Evolutionary conservation across 64 coral and sea anemone genomes (phyloP), one percentile per base, ranked within the genome.

Genomic region (Porites australiensis): DNA sequence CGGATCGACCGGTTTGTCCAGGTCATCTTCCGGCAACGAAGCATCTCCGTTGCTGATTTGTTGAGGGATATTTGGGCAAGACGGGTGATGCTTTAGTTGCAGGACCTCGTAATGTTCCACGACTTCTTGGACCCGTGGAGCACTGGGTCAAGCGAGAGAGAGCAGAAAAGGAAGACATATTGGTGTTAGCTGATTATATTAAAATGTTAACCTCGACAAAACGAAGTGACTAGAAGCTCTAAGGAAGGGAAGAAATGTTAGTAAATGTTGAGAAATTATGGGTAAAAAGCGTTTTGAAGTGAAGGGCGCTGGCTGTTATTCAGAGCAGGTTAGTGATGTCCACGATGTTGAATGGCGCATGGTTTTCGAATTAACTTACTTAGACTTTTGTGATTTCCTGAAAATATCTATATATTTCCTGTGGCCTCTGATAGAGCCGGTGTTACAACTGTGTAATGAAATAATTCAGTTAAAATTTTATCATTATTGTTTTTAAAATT

Each of bases 61-160:
- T 52, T 84, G 81, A 67, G 45, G 14, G 81, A 84, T 69, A 84
- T 69, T 84, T 44, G 81, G 81, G 19, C 61, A 69, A 68, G 63
- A 84, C 81, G 21, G 63, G 58, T 84, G 81, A 84, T 84, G 81
- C 67, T 50, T 50, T 13, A 68, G 18, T 60, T 82, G 79, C 15
- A 82, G 43, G 64, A 57, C 79, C 63, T 69, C 81, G 81, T 84
- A 84, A 84, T 84, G 81, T 11, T 69, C 63, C 44, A 84, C 61
- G 49, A 84, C 50, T 51, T 84, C 63, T 68, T 84, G 81, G 81
- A 84, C 81, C 81, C 81, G 44, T 20, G 61, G 63, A 50, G 81
- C 62, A 84, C 81, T 84, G 63, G 81, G 63, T 69, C 81, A n/a
- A 84, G 81, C 19, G 18, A 84, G 63, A 47, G 81, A 84, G 63